Evolutionary conservation across 2,113 vertebrate genomes (phyloP).

Genomic region (Bubo blakistoni): DNA sequence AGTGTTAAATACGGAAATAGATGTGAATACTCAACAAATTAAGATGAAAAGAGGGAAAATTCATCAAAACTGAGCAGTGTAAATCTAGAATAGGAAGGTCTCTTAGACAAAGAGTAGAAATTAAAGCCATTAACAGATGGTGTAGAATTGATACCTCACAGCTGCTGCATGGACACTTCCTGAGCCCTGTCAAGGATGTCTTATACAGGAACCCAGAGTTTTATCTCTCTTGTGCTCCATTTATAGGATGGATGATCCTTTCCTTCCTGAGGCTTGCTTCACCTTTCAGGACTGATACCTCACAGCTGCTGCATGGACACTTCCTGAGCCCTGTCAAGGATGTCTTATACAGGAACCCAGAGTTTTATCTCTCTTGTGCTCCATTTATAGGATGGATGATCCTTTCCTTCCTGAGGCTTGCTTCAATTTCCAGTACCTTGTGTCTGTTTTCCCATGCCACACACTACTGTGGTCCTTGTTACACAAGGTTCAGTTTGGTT

Average conservation of each 20-base stretch:
- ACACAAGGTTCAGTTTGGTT: background rate
- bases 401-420: background rate
- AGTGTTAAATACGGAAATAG: background rate
- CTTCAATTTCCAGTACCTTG: background rate
- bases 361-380: background rate
- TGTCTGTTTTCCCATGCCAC: background rate
- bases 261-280: background rate
- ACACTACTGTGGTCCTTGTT: rapidly evolving
- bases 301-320: background rate
- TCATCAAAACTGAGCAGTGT: background rate
- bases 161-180: background rate
- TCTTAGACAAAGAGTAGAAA: background rate
- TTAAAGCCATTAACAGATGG: background rate
- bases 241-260: background rate
- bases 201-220: background rate
- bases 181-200: rapidly evolving
- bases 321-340: rapidly evolving
- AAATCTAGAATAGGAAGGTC: background rate
- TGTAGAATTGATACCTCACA: background rate
- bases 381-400: background rate
- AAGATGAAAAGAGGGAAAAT: background rate
- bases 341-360: background rate
- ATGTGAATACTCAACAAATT: background rate
- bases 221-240: background rate
- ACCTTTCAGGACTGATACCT: background rate